A percentile compares a stretch with the other conserved stretches of the same genome.
Evolutionary conservation across 2,797 vertebrate species (phyloP).

Genomic region (Uromys caudimaculatus): DNA sequence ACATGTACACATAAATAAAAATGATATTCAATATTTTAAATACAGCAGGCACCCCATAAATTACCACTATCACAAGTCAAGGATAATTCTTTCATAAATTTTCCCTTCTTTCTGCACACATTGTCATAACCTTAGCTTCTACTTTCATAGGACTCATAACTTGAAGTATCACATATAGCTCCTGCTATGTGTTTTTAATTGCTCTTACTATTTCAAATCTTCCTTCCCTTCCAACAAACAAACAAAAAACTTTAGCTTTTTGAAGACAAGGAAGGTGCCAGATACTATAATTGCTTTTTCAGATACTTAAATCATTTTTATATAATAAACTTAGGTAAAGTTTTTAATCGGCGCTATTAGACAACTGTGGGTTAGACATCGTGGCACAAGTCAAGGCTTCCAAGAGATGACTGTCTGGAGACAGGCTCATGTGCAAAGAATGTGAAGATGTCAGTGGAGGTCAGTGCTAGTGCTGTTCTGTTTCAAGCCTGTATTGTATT

Average conservation of each 20-base stretch:
- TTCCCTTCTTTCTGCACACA: not conserved
- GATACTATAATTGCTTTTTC: not conserved
- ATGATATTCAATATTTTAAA: not conserved
- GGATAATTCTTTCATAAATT: not conserved
- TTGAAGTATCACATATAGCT: not conserved
- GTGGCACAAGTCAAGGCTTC: not conserved
- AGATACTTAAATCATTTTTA: not conserved
- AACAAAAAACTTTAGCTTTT: conserved; percentile 35
- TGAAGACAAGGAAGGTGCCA: not conserved
- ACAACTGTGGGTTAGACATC: not conserved
- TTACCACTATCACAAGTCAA: not conserved
- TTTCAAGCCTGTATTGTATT: not conserved
- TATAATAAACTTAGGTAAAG: not conserved
- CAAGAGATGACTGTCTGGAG: not conserved
- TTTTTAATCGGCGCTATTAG: not conserved
- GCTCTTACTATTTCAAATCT: not conserved
- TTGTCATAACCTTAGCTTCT: not conserved
- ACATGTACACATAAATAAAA: not conserved
- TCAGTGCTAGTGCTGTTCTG: not conserved
- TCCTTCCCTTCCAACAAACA: not conserved
- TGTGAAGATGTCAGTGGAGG: not conserved
- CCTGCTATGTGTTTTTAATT: not conserved
- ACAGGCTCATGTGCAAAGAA: not conserved
- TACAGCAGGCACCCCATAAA: not conserved
- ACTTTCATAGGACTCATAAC: not conserved